Percentiles rank a stretch among this genome's conserved stretches.
Evolutionary conservation across 2,888 invertebrate species (phyloP).

Genomic region (Perithous albicinctus): DNA sequence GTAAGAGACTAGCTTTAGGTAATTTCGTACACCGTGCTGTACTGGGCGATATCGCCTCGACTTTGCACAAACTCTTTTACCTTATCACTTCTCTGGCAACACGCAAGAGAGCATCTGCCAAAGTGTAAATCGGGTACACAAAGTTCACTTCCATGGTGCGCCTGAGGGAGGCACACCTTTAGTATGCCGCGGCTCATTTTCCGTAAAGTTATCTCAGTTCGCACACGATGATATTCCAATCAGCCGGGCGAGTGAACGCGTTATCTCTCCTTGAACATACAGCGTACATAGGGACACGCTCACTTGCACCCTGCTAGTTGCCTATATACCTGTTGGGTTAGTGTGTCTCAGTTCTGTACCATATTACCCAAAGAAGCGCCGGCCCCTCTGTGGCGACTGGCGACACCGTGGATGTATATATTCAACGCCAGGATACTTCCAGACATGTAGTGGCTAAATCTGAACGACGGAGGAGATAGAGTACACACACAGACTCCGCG

Average conservation of each 20-base stretch:
- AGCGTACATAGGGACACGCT: constrained; percentile 18
- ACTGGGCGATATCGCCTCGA: constrained; percentile 2
- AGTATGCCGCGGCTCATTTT: constrained; percentile 48
- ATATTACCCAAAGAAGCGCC: constrained; percentile 27
- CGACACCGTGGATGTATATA: constrained; percentile 44
- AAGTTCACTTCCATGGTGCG: constrained; percentile 26
- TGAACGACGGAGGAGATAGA: not conserved
- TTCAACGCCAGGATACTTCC: constrained; percentile 23
- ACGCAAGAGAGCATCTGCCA: constrained; percentile 33
- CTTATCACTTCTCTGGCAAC: constrained; percentile 38
- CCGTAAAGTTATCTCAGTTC: constrained; percentile 57
- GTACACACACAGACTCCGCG: constrained; percentile 29
- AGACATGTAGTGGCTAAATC: not conserved
- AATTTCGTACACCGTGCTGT: not conserved
- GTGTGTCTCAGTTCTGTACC: not conserved
- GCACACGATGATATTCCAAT: constrained; percentile 64
- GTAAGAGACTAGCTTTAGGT: not conserved
- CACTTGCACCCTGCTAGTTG: not conserved
- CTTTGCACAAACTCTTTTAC: constrained; percentile 42
- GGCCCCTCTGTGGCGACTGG: constrained; percentile 1
- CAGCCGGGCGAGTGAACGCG: constrained; percentile 45
- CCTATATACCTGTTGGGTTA: constrained; percentile 2
- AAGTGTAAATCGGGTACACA: constrained; percentile 63
- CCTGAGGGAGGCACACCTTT: constrained; percentile 26
- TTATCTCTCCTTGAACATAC: constrained; percentile 48